Evolutionary conservation across 2,888 invertebrate genomes (phyloP), one percentile per base, ranked within the genome.

Genomic region (Oasisia sp.): DNA sequence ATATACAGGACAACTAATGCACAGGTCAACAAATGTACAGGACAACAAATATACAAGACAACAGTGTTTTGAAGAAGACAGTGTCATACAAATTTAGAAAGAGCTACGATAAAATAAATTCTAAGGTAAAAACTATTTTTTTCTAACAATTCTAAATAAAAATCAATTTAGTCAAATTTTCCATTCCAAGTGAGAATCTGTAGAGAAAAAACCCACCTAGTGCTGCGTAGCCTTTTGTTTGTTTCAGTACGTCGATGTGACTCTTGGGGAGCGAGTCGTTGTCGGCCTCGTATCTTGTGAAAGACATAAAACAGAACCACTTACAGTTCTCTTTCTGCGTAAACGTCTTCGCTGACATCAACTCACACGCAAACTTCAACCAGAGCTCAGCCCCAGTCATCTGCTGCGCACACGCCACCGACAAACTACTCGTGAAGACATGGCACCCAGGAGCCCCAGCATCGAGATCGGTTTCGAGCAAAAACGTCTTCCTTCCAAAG

Each of bases 231-330:
- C 98, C 98, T 94, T 96, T 96, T 32, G 96, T 97, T 93, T 96
- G 93, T 89, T 94, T 94, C 90, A 96, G 94, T 50, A 96, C 95
- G 91, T 97, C 96, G 90, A 95, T 94, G 93, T 96, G 96, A 32
- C 95, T 95, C 93, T 94, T 95, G 19, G 96, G 94, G 97, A 97
- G 56, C 97, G 97, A 95, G 97, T 93, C 94, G 27, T 93, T 93
- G 14, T 45, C 95, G 0, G 93, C 92, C 32, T 90, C 91, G 32
- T 93, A 93, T 50, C 92, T 92, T 0, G 99, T 98, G 96, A 98
- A 98, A 0, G 98, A 98, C 94, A 99, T 97, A 95, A 99, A 99
- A 0, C 98, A 98, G 92, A 99, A 97, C 97, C 98, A 99, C 96
- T 99, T 99, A 94, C 98, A 97, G 89, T 94, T 92, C 38, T 95